Conservation (phyloP, 2,888 invertebrate genomes). For the Homarus gammarus region DNA sequence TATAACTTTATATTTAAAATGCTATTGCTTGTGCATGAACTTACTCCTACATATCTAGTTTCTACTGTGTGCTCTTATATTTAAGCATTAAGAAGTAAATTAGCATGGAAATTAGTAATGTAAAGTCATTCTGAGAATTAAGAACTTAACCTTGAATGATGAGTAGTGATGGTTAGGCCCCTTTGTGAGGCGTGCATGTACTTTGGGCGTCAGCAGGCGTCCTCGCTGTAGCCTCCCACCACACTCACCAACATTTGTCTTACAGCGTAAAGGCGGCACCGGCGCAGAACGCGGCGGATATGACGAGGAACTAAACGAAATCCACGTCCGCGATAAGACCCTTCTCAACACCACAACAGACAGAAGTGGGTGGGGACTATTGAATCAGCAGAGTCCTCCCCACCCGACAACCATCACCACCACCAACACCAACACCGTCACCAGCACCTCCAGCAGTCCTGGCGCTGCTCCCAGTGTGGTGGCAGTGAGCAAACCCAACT, state of each 20-base stretch:
- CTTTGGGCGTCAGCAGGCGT: constrained; percentile 1
- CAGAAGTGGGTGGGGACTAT: constrained; percentile 59
- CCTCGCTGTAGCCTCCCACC: constrained; percentile 13
- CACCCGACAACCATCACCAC: constrained; percentile 52
- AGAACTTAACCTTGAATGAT: neutral
- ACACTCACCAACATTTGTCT: constrained; percentile 23
- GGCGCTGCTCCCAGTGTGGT: constrained; percentile 66
- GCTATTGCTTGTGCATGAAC: constrained; percentile 63
- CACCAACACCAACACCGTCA: constrained; percentile 36
- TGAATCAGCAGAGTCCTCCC: constrained; percentile 39
- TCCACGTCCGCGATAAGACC: constrained; percentile 72
- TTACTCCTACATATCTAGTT: constrained; percentile 31
- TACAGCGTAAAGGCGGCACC: constrained; percentile 69
- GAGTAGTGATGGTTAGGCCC: neutral
- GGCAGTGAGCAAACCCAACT: constrained; percentile 72
- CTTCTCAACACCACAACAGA: constrained; percentile 68
- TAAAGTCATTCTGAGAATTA: constrained; percentile 34
- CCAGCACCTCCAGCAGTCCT: constrained; percentile 48
- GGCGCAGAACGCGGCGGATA: constrained; percentile 69
- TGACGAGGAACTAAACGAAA: constrained; percentile 76
- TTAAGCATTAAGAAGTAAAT: constrained; percentile 19
- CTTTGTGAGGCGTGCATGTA: constrained; percentile 20
- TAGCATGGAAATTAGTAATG: constrained; percentile 50
- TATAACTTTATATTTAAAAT: constrained; percentile 34
- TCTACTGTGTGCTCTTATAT: constrained; percentile 47